Evolutionary conservation across 2,113 vertebrate genomes (phyloP).

Genomic region (Lucifuga dentata): DNA sequence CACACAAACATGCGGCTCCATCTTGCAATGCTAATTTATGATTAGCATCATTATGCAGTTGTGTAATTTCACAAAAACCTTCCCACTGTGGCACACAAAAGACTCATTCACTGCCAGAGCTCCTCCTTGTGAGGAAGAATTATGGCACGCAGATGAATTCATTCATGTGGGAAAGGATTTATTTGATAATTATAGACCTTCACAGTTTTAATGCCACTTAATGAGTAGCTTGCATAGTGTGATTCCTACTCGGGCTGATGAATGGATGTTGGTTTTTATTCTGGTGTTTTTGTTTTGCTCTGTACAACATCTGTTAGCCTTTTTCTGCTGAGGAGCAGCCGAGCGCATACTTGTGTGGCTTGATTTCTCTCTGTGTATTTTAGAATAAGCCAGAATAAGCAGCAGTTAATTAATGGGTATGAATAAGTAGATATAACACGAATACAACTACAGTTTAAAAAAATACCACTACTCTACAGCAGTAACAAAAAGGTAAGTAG

Average conservation of each 20-base stretch:
- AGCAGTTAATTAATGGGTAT: conserved; percentile 58
- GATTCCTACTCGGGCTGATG: conserved; percentile 67
- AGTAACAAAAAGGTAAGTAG: no score
- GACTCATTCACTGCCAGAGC: conserved; percentile 77
- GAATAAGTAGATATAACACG: conserved; percentile 29
- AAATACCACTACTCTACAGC: conserved; percentile 41
- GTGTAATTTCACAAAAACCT: conserved; percentile 82
- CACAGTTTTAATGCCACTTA: conserved; percentile 81
- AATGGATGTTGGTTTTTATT: conserved; percentile 71
- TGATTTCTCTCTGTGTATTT: conserved; percentile 25
- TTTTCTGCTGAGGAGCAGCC: conserved; percentile 37
- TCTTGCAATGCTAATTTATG: conserved; percentile 84
- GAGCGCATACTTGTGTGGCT: conserved; percentile 26
- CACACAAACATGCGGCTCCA: conserved; percentile 57
- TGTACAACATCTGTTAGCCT: conserved; percentile 69
- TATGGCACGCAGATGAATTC: conserved; percentile 77
- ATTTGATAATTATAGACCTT: conserved; percentile 84
- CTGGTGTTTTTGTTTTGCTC: conserved; percentile 65
- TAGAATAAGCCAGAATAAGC: conserved; percentile 39
- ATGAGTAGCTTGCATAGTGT: conserved; percentile 75
- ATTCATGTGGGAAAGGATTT: conserved; percentile 79
- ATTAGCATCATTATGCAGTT: conserved; percentile 80
- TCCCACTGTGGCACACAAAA: conserved; percentile 79
- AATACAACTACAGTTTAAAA: conserved; percentile 26
- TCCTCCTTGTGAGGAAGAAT: conserved; percentile 72